Conservation (phyloP, 2,888 invertebrate genomes). For the Zaprionus bogoriensis region DNA sequence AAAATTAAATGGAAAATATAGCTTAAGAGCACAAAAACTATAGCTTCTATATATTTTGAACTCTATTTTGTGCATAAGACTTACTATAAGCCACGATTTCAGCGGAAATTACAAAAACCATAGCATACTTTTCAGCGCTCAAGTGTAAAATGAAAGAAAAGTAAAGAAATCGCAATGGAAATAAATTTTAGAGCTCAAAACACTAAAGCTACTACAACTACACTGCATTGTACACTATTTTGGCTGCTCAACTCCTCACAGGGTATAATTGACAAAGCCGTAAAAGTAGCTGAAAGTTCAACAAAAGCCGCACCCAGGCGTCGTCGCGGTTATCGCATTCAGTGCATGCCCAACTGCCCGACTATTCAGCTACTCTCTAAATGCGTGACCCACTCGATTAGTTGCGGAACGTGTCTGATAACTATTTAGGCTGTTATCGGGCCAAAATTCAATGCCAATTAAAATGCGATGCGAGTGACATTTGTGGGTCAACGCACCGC, state of each 20-base stretch:
- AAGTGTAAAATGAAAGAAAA: background rate
- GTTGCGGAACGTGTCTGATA: too few species aligned
- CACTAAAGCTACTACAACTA: background rate
- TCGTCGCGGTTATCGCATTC: too few species aligned
- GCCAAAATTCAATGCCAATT: constrained; percentile 35
- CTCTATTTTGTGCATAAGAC: too few species aligned
- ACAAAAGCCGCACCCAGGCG: too few species aligned
- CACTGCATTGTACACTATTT: background rate
- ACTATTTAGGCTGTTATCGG: background rate
- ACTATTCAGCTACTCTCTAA: too few species aligned
- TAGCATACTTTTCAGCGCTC: background rate
- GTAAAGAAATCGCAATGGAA: background rate
- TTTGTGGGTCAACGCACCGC: constrained; percentile 52
- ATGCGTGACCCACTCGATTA: background rate
- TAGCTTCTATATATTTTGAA: too few species aligned
- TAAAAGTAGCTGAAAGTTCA: background rate
- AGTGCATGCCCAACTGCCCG: too few species aligned
- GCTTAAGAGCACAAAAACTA: too few species aligned
- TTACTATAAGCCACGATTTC: too few species aligned
- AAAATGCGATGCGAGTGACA: constrained; percentile 15
- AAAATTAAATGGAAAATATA: too few species aligned
- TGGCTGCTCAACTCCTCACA: background rate
- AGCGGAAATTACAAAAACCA: background rate
- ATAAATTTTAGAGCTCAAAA: background rate
- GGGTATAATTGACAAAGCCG: too few species aligned